Conservation (phyloP, 2,113 vertebrate genomes). For the Larimichthys polyactis region DNA sequence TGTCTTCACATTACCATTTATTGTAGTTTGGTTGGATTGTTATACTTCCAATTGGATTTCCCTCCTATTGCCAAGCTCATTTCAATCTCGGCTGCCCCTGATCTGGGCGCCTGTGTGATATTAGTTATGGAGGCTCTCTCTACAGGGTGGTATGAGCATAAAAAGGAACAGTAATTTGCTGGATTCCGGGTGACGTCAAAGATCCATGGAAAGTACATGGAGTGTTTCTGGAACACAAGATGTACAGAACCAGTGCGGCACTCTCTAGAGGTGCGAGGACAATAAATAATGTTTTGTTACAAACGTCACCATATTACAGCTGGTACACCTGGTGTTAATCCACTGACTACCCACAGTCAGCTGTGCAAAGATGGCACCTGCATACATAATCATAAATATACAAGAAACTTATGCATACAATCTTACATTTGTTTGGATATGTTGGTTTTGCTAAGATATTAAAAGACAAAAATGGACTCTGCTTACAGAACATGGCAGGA, state of each 20-base stretch:
- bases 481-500: too few relatives aligned
- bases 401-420: background rate
- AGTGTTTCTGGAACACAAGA: conserved; percentile 32
- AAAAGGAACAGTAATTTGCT: conserved; percentile 60
- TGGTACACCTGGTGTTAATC: conserved; percentile 57
- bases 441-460: background rate
- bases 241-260: conserved; percentile 11
- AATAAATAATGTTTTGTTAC: conserved; percentile 29
- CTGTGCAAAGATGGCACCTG: conserved; percentile 8
- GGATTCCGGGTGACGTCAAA: conserved; percentile 42
- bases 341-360: conserved; percentile 52
- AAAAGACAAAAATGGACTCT: too few relatives aligned
- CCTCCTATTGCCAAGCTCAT: conserved; percentile 42
- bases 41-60: conserved; percentile 70
- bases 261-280: conserved; percentile 22
- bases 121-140: conserved; percentile 55
- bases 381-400: background rate
- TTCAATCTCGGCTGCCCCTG: conserved; percentile 49
- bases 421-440: background rate
- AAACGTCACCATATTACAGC: conserved; percentile 33
- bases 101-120: conserved; percentile 43
- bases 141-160: conserved; percentile 37
- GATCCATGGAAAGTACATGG: conserved; percentile 23
- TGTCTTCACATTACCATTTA: conserved; percentile 71
- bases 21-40: conserved; percentile 59